phyloP scores from a whole-genome alignment of 1,140 invertebrate species.

The Atta cephalotes region DNA sequence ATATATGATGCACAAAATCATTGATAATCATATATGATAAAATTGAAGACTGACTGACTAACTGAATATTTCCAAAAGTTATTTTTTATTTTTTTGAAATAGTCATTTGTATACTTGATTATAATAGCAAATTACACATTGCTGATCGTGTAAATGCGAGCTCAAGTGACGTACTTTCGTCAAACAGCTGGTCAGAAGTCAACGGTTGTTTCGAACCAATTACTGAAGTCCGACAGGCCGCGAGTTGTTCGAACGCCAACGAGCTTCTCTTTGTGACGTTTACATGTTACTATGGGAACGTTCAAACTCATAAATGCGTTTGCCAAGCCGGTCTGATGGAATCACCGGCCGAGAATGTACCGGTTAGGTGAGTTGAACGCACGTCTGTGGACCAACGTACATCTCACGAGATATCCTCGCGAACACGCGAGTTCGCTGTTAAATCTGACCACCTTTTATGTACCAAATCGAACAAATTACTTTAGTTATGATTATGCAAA shows the following conservation, averaged over 20 bases:
- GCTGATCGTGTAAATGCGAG: too few relatives aligned
- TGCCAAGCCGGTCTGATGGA: neutral
- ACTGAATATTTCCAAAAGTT: too few relatives aligned
- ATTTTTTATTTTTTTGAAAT: too few relatives aligned
- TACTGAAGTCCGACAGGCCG: conserved; percentile 41
- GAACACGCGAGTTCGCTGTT: neutral
- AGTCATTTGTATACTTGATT: too few relatives aligned
- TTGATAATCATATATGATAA: too few relatives aligned
- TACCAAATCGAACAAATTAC: neutral
- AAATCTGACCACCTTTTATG: neutral
- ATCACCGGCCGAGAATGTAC: conserved; percentile 19
- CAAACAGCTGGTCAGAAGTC: conserved; percentile 6
- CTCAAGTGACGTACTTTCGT: conserved; percentile 2
- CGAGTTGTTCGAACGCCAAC: conserved; percentile 20
- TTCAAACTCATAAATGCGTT: conserved; percentile 10
- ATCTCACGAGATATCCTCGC: neutral
- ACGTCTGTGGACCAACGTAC: neutral
- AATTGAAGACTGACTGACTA: too few relatives aligned
- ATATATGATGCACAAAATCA: too few relatives aligned
- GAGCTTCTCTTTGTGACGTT: conserved; percentile 23
- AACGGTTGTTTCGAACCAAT: conserved; percentile 51
- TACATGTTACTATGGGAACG: conserved; percentile 41
- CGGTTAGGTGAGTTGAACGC: conserved; percentile 8
- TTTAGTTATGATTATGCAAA: neutral
- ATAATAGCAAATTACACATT: too few relatives aligned